A percentile compares a stretch with the other conserved stretches of the same genome.
These are phyloP conservation scores for Stenoptilia bipunctidactyla DNA, from an alignment of 2,888 invertebrate species.

Conservation along the genomic window DNA sequence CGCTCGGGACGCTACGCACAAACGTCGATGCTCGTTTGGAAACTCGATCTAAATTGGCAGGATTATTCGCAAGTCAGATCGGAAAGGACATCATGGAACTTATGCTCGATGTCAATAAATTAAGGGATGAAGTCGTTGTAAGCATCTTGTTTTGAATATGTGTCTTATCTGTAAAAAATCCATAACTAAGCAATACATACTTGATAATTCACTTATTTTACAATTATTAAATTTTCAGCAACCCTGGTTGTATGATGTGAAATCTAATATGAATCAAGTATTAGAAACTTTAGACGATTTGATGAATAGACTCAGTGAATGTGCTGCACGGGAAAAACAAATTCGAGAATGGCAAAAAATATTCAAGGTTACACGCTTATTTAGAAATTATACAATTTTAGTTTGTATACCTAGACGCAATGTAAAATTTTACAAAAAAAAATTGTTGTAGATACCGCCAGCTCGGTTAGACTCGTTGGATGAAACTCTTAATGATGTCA, in stretches of 20 bases:
- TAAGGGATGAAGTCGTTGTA: conserved; percentile 81
- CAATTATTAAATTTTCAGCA: conserved; percentile 58
- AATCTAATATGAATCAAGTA: conserved; percentile 78
- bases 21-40: conserved; percentile 79
- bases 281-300: conserved; percentile 75
- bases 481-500: conserved; percentile 83
- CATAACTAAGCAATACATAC: too few species aligned
- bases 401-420: too few species aligned
- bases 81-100: conserved; percentile 83
- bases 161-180: too few species aligned
- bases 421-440: too few species aligned
- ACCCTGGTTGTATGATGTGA: conserved; percentile 79
- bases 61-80: conserved; percentile 78
- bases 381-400: too few species aligned
- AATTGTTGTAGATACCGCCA: conserved; percentile 76
- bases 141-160: conserved; percentile 14
- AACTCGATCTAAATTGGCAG: conserved; percentile 77
- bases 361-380: too few species aligned
- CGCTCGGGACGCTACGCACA: conserved; percentile 74
- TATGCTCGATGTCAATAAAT: conserved; percentile 78
- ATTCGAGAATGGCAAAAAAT: conserved; percentile 87
- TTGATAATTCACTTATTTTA: too few species aligned
- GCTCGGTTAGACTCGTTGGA: conserved; percentile 86
- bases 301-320: conserved; percentile 72
- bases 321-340: conserved; percentile 78